phyloP scores from a whole-genome alignment of 2,797 vertebrate species.

The Pampus argenteus region DNA sequence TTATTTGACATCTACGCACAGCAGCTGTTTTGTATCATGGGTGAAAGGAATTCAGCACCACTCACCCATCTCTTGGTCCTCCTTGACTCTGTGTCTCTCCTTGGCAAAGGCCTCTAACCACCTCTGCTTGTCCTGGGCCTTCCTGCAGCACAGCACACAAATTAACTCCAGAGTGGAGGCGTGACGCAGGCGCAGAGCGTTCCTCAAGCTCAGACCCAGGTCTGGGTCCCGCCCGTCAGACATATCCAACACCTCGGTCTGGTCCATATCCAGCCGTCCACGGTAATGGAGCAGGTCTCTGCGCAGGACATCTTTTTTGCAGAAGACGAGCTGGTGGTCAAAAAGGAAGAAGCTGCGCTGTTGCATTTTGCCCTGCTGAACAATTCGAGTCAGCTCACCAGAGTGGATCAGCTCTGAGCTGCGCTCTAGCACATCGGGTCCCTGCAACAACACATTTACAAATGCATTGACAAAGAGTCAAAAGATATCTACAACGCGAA shows the following conservation, averaged over 20 bases:
- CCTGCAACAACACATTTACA: constrained; percentile 55
- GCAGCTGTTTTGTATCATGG: constrained; percentile 12
- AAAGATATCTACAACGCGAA: neutral
- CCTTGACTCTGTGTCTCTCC: constrained; percentile 91
- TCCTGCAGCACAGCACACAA: constrained; percentile 91
- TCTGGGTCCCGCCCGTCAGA: constrained; percentile 90
- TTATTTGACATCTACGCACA: constrained; percentile 41
- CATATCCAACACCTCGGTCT: constrained; percentile 86
- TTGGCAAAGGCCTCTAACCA: constrained; percentile 92
- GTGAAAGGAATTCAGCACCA: constrained; percentile 16
- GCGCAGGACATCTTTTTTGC: constrained; percentile 96
- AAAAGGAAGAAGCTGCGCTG: constrained; percentile 98
- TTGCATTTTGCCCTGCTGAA: constrained; percentile 93
- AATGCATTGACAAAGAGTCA: neutral
- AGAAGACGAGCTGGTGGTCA: constrained; percentile 97
- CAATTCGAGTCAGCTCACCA: constrained; percentile 90
- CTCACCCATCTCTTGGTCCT: constrained; percentile 97
- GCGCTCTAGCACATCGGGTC: constrained; percentile 86
- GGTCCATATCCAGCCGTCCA: constrained; percentile 91
- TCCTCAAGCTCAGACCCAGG: constrained; percentile 88
- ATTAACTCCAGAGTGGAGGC: constrained; percentile 85
- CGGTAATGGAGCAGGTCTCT: constrained; percentile 96
- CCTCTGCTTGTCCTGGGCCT: constrained; percentile 92
- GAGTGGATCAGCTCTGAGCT: constrained; percentile 98
- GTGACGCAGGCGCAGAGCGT: constrained; percentile 90